Evolutionary conservation across 2,113 vertebrate genomes (phyloP), one percentile per base, ranked within the genome.

Genomic region (Myrmecobius fasciatus): DNA sequence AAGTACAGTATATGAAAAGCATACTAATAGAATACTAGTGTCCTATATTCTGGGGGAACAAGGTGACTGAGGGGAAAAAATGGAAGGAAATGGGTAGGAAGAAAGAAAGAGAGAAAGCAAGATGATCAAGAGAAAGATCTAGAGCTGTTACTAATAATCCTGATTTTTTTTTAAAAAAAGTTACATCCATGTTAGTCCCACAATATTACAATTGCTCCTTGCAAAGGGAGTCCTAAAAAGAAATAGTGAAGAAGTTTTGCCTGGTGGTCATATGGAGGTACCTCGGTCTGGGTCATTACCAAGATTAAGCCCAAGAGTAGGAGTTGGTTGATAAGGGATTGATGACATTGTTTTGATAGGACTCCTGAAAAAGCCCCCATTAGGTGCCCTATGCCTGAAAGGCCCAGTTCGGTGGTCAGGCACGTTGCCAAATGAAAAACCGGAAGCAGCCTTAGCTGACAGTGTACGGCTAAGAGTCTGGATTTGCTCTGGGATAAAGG

Each of bases 401-500:
- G 99, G 99, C 98, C 99, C 99, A 99, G 99, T 99, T 98, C 99
- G 99, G 99, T 99, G 99, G 98, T 99, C 99, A 36, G 99, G 99
- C 98, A 99, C 98, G 8, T 98, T 98, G 98, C 99, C 99, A 52
- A 99, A 99, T 97, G 99, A 99, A 98, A 99, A 99, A 93, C 99
- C 99, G 51, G 99, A 99, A 94, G 99, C 99, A 1, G 99, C 99
- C 99, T 99, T 99, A 98, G 99, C 99, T 25, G 99, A 99, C 96
- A 99, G 99, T 95, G 99, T 99, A 98, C 99, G 99, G 98, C 99
- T 99, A 98, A 99, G 99, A 98, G 99, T 99, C 99, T 99, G 99
- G 99, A 99, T 99, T 99, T 99, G 99, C 98, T 99, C 99, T 53
- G 99, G 99, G 98, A 99, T 99, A 98, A 99, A 99, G 98, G 99